These are phyloP conservation scores for Zapornia atra DNA, from an alignment of 2,113 vertebrate genomes.

Conservation along the genomic window DNA sequence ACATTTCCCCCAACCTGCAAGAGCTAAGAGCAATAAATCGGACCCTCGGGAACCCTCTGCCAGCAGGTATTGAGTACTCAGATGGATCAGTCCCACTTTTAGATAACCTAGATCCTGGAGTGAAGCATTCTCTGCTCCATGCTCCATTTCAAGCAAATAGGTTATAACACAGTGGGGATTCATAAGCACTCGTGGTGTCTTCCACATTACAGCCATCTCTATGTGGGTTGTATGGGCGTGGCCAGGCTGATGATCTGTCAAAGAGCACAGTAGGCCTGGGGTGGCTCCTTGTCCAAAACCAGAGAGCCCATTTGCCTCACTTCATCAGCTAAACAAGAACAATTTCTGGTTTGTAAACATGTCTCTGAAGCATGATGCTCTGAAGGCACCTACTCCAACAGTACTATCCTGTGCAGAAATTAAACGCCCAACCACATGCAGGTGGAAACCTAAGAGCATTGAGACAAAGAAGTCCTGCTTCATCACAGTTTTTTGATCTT, in stretches of 20 bases:
- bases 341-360: background rate
- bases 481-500: background rate
- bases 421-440: background rate
- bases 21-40: constrained; percentile 85
- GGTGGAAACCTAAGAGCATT: background rate
- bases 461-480: background rate
- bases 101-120: background rate
- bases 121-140: background rate
- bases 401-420: background rate
- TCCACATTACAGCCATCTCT: background rate
- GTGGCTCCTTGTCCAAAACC: background rate
- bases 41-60: constrained; percentile 79
- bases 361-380: background rate
- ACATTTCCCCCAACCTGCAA: constrained; percentile 85
- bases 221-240: accelerated
- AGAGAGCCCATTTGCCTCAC: background rate
- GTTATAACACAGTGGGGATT: background rate
- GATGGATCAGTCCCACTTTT: background rate
- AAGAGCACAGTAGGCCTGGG: background rate
- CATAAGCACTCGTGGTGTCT: background rate
- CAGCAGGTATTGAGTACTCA: constrained; percentile 76
- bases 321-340: background rate
- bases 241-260: background rate
- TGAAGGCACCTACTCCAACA: background rate
- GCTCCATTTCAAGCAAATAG: background rate